Evolutionary conservation across 2,797 vertebrate genomes (phyloP), one percentile per base, ranked within the genome.

Genomic region (Orientallactaga sibirica): DNA sequence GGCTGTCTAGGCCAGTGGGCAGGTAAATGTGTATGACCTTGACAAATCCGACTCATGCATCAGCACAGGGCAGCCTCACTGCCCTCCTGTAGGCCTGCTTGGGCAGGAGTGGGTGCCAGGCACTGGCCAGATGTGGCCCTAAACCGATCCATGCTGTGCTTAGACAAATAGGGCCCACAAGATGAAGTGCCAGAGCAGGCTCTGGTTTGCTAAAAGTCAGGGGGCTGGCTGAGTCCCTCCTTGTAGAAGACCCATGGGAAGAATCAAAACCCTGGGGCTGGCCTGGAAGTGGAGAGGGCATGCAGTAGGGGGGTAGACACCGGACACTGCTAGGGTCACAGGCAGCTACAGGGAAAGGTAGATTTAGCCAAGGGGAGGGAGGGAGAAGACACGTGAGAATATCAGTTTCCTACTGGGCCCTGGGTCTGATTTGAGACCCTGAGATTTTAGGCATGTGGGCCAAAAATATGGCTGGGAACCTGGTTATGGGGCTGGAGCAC

Each of bases 401-500:
- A 9, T 33, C 41, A 43, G 11, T 73, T 20, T 78, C 66, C 14
- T 0, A 33, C 58, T 55, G 58, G 12, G 37, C 68, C 74, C 33
- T 14, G 37, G 14, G 58, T n/a, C 41, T 33, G 76, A 10, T 14
- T 20, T 55, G 20, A 82, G 91, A 10, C 37, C 12, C 55, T 80
- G 41, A 58, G 18, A 24, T 41, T 25, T 62, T 52, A 37, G 64
- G 24, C 20, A 22, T 3, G 0, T 9, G 18, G 27, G 24, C 70
- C 55, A 48, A 75, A 52, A 43, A 48, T 58, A 58, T 37, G 52
- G 12, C 29, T 22, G 11, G 83, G 37, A 16, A n/a, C 68, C 67
- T 16, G 1, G 41, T 2, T 6, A 66, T 10, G 6, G 12, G n/a
- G 10, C n/a, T 41, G 0, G 37, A 52, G 71, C 2, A 4, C 20